Evolutionary conservation across 2,888 invertebrate species (phyloP), one percentile per base, ranked within the genome.

Genomic region (Lacanobia oleracea): DNA sequence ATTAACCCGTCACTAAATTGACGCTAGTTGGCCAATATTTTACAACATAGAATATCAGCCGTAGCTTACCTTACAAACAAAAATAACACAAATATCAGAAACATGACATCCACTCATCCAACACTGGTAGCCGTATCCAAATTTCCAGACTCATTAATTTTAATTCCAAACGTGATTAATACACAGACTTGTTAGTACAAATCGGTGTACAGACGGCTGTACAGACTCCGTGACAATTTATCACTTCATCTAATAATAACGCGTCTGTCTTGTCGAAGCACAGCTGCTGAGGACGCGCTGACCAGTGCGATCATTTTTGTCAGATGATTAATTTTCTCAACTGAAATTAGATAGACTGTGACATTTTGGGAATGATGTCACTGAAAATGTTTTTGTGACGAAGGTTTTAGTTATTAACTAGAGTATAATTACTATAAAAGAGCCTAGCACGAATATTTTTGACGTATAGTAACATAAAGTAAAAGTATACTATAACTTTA

Each of bases 201-300:
- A 80, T 79, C 61, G 45, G 66, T 67, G 43, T 71, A 70, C 66
- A 70, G 76, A 78, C 82, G 69, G 79, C 78, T 81, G 74, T 68
- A 82, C 67, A 68, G 18, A 53, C 68, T 72, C 70, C 65, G 86
- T 86, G 88, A 88, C 88, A 89, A 89, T 92, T 91, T 89, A 90
- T 92, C 89, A 90, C 73, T 73, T 75, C 74, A 82, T 86, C 87
- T 88, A 91, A 91, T 92, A 91, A 88, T 90, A 88, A 86, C 80
- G 85, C 69, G 60, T 74, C 77, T 88, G 90, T 87, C 88, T 83
- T 88, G 90, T 92, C 89, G 79, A 89, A 85, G 86, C 84, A 75
- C 91, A 92, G 89, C 89, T 92, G 91, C 71, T 70, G 53, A 27
- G 71, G 89, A 88, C 89, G 80, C 66, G 72, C 57, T 90, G 89